Conservation (phyloP, 2,888 invertebrate species). For the Leptogaster cylindrica region DNA sequence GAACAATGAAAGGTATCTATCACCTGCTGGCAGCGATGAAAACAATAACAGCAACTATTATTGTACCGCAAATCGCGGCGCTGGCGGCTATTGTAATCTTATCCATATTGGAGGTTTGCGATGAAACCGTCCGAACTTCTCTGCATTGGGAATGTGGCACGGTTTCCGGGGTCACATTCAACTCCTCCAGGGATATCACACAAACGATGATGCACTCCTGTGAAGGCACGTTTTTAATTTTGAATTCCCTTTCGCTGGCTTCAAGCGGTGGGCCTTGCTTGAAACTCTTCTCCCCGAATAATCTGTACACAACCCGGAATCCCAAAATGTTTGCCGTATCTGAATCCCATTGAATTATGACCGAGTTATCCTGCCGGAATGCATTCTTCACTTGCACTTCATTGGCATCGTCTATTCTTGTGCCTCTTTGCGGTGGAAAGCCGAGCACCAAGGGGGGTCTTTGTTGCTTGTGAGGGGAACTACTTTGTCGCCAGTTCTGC, state of each 20-base stretch:
- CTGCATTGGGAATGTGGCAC: slow-evolving; percentile 87
- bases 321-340: slow-evolving; percentile 87
- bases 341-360: slow-evolving; percentile 91
- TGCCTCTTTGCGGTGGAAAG: slow-evolving; percentile 70
- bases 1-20: slow-evolving; percentile 43
- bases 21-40: slow-evolving; percentile 83
- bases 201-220: slow-evolving; percentile 95
- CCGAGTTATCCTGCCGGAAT: slow-evolving; percentile 80
- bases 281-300: slow-evolving; percentile 89
- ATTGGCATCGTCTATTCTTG: slow-evolving; percentile 71
- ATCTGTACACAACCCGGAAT: slow-evolving; percentile 84
- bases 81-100: slow-evolving; percentile 93
- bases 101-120: slow-evolving; percentile 89
- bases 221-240: slow-evolving; percentile 89
- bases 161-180: slow-evolving; percentile 83
- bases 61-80: slow-evolving; percentile 90
- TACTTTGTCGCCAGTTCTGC: slow-evolving; percentile 58
- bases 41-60: slow-evolving; percentile 87
- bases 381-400: slow-evolving; percentile 87
- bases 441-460: slow-evolving; percentile 76
- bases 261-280: slow-evolving; percentile 90
- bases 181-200: slow-evolving; percentile 88
- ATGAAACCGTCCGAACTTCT: slow-evolving; percentile 84
- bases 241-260: slow-evolving; percentile 88
- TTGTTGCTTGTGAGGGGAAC: slow-evolving; percentile 62